Percentiles rank a stretch among this genome's conserved stretches.
phyloP scores from a whole-genome alignment of 2,797 vertebrate genomes.

The Pipistrellus nathusii region DNA sequence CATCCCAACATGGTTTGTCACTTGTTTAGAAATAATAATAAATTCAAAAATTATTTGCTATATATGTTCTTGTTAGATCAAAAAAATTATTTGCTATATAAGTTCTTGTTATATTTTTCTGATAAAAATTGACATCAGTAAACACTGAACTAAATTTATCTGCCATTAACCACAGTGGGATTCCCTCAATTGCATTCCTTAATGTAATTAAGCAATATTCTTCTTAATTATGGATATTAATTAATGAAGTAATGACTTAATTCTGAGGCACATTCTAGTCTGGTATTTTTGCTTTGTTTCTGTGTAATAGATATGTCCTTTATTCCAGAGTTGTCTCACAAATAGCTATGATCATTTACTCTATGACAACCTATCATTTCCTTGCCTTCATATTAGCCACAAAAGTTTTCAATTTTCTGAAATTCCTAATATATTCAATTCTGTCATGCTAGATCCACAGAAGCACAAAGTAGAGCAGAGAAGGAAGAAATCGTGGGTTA shows the following conservation, averaged over 20 bases:
- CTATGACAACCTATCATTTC: background rate
- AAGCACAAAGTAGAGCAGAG: background rate
- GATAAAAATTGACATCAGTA: background rate
- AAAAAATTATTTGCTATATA: background rate
- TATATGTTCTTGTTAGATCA: background rate
- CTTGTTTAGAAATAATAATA: background rate
- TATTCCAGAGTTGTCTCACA: background rate
- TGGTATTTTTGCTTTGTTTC: background rate
- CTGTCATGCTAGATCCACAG: background rate
- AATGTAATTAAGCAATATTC: background rate
- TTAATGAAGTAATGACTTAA: conserved; percentile 9
- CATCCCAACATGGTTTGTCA: background rate
- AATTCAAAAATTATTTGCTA: background rate
- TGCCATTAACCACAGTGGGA: background rate
- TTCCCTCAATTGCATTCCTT: background rate
- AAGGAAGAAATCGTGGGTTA: background rate
- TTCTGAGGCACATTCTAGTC: background rate
- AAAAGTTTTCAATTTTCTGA: background rate
- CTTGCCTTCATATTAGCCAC: background rate
- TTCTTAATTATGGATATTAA: background rate
- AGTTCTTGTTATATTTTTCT: background rate
- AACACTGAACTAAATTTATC: background rate
- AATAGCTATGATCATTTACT: background rate
- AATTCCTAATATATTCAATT: background rate
- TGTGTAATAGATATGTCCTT: background rate